These are phyloP conservation scores for Andrena camellia DNA, from an alignment of 2,888 invertebrate genomes.

Conservation along the genomic window DNA sequence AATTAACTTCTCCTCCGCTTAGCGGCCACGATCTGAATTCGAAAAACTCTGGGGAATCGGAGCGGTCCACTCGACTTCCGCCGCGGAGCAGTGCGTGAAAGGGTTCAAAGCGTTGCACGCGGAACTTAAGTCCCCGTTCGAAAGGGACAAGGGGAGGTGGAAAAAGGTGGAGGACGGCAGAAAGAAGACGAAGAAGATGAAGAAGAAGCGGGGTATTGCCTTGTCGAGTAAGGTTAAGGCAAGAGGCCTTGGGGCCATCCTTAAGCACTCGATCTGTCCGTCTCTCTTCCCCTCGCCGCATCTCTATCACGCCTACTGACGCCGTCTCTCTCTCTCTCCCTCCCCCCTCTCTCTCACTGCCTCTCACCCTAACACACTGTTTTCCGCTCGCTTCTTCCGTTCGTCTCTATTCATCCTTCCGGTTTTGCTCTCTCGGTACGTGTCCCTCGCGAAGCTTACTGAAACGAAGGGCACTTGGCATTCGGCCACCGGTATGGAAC, in stretches of 20 bases:
- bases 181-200: slow-evolving; percentile 11
- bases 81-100: slow-evolving; percentile 59
- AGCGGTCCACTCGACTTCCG: slow-evolving; percentile 65
- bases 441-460: slow-evolving; percentile 50
- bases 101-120: slow-evolving; percentile 58
- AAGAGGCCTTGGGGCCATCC: slow-evolving; percentile 67
- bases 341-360: not conserved
- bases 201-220: slow-evolving; percentile 54
- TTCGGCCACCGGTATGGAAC: slow-evolving; percentile 72
- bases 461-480: slow-evolving; percentile 69
- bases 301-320: not conserved
- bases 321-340: not conserved
- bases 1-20: slow-evolving; percentile 62
- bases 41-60: slow-evolving; percentile 65
- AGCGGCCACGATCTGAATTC: slow-evolving; percentile 58
- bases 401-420: slow-evolving; percentile 27
- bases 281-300: slow-evolving; percentile 27
- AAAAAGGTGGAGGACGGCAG: slow-evolving; percentile 38
- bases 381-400: slow-evolving; percentile 23
- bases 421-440: slow-evolving; percentile 39
- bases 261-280: slow-evolving; percentile 55
- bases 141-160: slow-evolving; percentile 46
- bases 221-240: slow-evolving; percentile 64
- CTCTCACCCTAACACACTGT: not conserved
- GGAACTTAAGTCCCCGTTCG: slow-evolving; percentile 51